Base-by-base conservation (phyloP, 2,888 invertebrate species). In the Gryllus longicercus region DNA sequence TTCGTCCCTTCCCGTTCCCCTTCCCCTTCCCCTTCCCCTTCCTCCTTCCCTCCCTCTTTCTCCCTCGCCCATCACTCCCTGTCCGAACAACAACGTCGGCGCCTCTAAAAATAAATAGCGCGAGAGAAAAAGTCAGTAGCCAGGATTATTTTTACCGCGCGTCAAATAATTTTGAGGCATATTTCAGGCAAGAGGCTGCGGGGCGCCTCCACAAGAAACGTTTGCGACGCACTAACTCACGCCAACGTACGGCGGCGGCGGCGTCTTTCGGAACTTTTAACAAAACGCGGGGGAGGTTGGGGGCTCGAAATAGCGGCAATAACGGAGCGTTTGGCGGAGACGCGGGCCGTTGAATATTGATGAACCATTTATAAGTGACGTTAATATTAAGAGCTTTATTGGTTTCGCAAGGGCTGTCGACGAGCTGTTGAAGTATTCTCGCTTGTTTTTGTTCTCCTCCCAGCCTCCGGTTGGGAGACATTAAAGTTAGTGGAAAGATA, bases 31-130 rank as follows among this genome's bases (percentile, higher is more conserved):
- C 38, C 38, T 38, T 38, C 38, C 38, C 38, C 38, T 5, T 38
- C 5, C 38, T 5, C 38, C 38, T 38, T 38, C 38, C 38, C 8
- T 8, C 63, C n/a, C 63, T 10, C 63, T n/a, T 63, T 18, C 63
- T 63, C 63, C 8, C 63, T 63, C 63, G 16, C 63, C 63, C 14
- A 63, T n/a, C 14, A 63, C 14, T 18, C 63, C 63, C 63, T 63
- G 14, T n/a, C 63, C n/a, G 16, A 8, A n/a, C 14, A 63, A n/a
- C 63, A 63, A n/a, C 38, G 38, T 5, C 63, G 11, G n/a, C 63
- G 63, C 63, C 63, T 63, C n/a, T 63, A 63, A 63, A 63, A 63
- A 63, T 63, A 63, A 63, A 63, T 63, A 63, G 63, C 63, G 63
- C 63, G 63, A 63, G 63, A 63, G 63, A 63, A 63, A 63, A 63